Conservation (phyloP, 2,113 vertebrate species). For the Melanerpes aurifrons region DNA sequence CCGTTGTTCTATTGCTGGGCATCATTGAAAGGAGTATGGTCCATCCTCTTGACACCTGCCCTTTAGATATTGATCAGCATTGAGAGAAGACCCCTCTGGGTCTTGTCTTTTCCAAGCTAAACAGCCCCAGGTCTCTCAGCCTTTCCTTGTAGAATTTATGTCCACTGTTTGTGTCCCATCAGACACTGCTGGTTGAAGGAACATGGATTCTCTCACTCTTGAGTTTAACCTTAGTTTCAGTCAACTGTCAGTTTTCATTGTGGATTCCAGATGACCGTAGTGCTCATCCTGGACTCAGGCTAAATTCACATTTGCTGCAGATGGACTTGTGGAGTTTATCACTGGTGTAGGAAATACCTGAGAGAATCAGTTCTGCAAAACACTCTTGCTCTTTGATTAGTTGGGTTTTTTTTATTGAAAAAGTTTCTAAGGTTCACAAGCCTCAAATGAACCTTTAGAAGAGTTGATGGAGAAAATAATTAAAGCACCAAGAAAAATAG, state of each 20-base stretch:
- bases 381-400: background rate
- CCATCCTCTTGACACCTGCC: no score
- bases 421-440: constrained; percentile 28
- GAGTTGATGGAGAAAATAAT: constrained; percentile 46
- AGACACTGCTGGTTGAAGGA: background rate
- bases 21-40: no score
- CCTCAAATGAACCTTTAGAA: constrained; percentile 35
- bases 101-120: no score
- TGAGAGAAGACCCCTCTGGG: no score
- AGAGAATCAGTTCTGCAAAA: constrained; percentile 27
- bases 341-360: constrained; percentile 5
- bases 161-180: background rate
- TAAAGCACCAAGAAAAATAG: constrained; percentile 38
- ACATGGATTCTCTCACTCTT: background rate
- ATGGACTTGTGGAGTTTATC: background rate
- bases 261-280: background rate
- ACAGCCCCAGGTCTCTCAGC: no score
- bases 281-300: background rate
- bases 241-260: background rate
- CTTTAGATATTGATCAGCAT: no score
- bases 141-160: no score
- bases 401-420: background rate
- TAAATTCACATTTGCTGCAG: constrained; percentile 24
- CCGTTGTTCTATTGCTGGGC: no score
- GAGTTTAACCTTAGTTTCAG: background rate